These are phyloP conservation scores for Villa cingulata DNA, from an alignment of 2,888 invertebrate genomes.

Conservation along the genomic window DNA sequence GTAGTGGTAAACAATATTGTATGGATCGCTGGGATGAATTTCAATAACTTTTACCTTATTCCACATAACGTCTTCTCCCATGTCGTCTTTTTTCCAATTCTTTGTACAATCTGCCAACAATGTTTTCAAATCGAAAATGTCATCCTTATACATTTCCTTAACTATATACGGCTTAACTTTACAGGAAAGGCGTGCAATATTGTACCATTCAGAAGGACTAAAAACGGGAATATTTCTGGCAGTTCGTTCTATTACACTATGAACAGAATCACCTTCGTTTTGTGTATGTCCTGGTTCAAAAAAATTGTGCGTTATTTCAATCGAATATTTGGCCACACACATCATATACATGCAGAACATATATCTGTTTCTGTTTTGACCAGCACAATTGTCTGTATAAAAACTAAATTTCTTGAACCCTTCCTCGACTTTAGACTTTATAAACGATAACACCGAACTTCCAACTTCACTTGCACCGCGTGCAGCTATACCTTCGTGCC, in stretches of 20 bases:
- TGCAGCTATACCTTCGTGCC: constrained; percentile 17
- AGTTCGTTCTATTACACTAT: constrained; percentile 15
- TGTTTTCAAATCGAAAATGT: constrained; percentile 12
- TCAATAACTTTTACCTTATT: background rate
- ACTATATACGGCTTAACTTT: constrained; percentile 8
- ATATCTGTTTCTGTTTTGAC: constrained; percentile 10
- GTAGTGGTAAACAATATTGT: background rate
- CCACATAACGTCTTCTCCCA: too few relatives aligned
- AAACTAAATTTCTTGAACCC: constrained; percentile 9
- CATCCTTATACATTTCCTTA: constrained; percentile 8
- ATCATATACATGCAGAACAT: constrained; percentile 9
- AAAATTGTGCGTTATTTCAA: constrained; percentile 13
- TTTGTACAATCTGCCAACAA: background rate
- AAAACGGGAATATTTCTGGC: constrained; percentile 10
- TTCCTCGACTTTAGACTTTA: constrained; percentile 4
- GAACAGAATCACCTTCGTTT: constrained; percentile 16
- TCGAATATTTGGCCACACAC: constrained; percentile 6
- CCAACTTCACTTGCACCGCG: constrained; percentile 18
- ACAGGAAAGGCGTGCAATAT: constrained; percentile 5
- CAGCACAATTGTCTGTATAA: constrained; percentile 13
- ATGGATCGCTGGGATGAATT: background rate
- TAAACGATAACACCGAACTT: constrained; percentile 15
- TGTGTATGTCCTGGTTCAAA: constrained; percentile 14
- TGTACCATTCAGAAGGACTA: constrained; percentile 9
- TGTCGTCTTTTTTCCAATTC: too few relatives aligned